A percentile compares a stretch with the other conserved stretches of the same genome.
Conservation (phyloP, 2,888 invertebrate genomes). For the Perdita meconis region DNA sequence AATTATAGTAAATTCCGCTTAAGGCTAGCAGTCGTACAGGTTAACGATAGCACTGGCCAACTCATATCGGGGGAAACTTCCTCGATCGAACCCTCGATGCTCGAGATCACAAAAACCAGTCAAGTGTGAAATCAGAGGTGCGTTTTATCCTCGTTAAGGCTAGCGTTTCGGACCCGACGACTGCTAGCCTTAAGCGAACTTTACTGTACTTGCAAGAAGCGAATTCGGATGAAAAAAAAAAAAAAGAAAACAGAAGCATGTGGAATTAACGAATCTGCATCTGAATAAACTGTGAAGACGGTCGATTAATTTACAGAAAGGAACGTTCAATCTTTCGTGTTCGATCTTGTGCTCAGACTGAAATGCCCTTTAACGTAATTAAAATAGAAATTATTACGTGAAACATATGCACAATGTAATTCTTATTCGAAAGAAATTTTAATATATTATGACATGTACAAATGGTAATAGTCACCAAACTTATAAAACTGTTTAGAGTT, state of each 20-base stretch:
- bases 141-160: too few species aligned
- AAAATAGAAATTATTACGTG: constrained; percentile 27
- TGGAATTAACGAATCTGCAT: constrained; percentile 17
- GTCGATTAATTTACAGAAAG: constrained; percentile 48
- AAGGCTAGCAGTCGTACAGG: too few species aligned
- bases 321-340: constrained; percentile 30
- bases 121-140: constrained; percentile 13
- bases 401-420: constrained; percentile 27
- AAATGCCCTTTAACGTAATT: constrained; percentile 38
- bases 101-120: too few species aligned
- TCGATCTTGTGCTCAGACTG: constrained; percentile 30
- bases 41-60: too few species aligned
- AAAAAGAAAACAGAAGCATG: constrained; percentile 10
- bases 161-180: too few species aligned
- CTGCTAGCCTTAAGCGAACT: too few species aligned
- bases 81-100: too few species aligned
- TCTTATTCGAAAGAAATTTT: constrained; percentile 6
- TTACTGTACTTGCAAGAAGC: too few species aligned
- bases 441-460: constrained; percentile 36
- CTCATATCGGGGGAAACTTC: too few species aligned
- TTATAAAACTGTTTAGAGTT: constrained; percentile 37
- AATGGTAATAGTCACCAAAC: constrained; percentile 29
- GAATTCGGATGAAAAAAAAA: too few species aligned
- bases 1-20: too few species aligned
- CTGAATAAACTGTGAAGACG: constrained; percentile 30